Conservation (phyloP, 2,113 vertebrate genomes). For the Benitochromis conjunctus region DNA sequence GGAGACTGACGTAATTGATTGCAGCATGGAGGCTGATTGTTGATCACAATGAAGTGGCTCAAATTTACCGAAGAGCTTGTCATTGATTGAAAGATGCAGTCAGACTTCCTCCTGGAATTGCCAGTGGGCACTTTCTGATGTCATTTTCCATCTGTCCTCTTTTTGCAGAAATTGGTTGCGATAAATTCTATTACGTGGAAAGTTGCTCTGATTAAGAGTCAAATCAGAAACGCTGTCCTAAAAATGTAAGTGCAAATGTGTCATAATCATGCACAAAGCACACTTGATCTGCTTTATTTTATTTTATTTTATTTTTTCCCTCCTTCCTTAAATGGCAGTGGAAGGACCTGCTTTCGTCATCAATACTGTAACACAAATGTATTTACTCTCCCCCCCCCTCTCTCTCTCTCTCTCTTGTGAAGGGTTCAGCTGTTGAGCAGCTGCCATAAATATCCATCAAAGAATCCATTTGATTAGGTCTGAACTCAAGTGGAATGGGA, state of each 20-base stretch:
- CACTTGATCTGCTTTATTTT: not conserved
- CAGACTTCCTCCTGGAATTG: not conserved
- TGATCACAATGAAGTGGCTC: not conserved
- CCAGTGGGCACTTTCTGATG: not conserved
- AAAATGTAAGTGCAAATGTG: not conserved
- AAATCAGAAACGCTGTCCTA: not conserved
- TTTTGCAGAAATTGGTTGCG: not conserved
- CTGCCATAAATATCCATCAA: not conserved
- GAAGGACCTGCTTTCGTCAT: not conserved
- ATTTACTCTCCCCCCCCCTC: not conserved
- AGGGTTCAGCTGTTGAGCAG: not conserved
- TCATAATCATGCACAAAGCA: not conserved
- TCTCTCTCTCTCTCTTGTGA: no score
- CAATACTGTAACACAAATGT: not conserved
- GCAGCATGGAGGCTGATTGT: slow-evolving; percentile 13
- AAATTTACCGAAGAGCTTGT: not conserved
- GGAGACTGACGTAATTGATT: not conserved
- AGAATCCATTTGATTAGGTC: not conserved
- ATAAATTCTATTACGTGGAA: not conserved
- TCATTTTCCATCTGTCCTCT: not conserved
- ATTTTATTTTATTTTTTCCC: accelerated
- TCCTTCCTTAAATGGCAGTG: not conserved
- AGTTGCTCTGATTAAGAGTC: not conserved
- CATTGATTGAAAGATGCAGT: slow-evolving; percentile 7
- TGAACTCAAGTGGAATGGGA: not conserved